phyloP scores from a whole-genome alignment of 2,113 vertebrate species.

The Petrocephalus zakoni region DNA sequence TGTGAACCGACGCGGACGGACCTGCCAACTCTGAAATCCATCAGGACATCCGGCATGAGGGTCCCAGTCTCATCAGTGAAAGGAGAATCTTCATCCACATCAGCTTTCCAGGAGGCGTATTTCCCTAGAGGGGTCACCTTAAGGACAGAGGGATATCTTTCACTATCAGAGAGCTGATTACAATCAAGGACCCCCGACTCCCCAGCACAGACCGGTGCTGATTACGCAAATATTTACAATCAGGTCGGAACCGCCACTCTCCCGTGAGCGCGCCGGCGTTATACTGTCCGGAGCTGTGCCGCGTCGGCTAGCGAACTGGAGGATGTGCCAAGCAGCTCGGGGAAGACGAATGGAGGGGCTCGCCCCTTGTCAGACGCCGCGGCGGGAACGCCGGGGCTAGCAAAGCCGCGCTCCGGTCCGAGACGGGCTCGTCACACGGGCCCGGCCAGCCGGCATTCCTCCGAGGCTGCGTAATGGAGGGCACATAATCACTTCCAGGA shows the following conservation, averaged over 20 bases:
- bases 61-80: neutral
- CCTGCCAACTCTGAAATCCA: conserved; percentile 1
- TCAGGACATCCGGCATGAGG: neutral
- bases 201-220: neutral
- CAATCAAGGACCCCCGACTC: neutral
- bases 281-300: too few relatives aligned
- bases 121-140: neutral
- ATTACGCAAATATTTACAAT: neutral
- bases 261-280: neutral
- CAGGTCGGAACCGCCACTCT: neutral
- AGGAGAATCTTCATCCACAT: neutral
- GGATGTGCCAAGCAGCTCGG: neutral
- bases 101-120: neutral
- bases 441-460: neutral
- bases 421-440: neutral
- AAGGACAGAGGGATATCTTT: neutral
- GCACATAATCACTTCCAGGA: conserved; percentile 11
- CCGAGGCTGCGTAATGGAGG: neutral
- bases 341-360: neutral
- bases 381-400: neutral
- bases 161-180: neutral
- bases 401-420: neutral
- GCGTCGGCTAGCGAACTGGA: neutral
- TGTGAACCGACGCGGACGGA: neutral
- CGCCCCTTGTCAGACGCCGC: neutral